Conservation (phyloP, 2,797 vertebrate species). For the Cyprinella venusta region DNA sequence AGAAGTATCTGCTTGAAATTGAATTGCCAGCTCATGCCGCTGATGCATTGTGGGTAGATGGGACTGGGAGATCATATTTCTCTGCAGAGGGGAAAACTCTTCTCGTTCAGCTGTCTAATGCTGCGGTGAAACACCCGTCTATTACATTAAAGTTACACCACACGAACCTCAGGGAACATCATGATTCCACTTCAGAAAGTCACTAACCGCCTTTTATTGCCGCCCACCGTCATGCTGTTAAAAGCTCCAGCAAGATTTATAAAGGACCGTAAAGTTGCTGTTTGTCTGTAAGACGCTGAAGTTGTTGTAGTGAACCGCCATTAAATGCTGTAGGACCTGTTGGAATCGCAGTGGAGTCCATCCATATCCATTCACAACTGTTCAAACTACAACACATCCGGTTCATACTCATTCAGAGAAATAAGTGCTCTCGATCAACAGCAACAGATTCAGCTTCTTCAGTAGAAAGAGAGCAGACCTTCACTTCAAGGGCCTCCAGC, state of each 20-base stretch:
- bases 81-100: constrained; percentile 14
- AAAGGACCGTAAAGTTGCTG: background rate
- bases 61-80: constrained; percentile 48
- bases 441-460: background rate
- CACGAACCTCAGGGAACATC: constrained; percentile 47
- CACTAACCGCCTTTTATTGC: constrained; percentile 51
- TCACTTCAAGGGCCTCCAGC: no score
- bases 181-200: constrained; percentile 42
- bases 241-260: constrained; percentile 37
- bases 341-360: background rate
- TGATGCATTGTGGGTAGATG: constrained; percentile 32
- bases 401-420: background rate
- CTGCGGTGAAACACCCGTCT: constrained; percentile 33
- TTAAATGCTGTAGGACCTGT: background rate
- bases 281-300: background rate
- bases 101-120: constrained; percentile 52
- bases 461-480: no score
- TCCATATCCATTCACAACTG: background rate
- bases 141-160: constrained; percentile 45
- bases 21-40: constrained; percentile 19
- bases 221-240: constrained; percentile 26
- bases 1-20: constrained; percentile 33
- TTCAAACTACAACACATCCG: background rate
- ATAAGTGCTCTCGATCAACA: background rate
- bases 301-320: background rate